Conservation (phyloP, 2,888 invertebrate genomes). For the Cistogaster globosa region DNA sequence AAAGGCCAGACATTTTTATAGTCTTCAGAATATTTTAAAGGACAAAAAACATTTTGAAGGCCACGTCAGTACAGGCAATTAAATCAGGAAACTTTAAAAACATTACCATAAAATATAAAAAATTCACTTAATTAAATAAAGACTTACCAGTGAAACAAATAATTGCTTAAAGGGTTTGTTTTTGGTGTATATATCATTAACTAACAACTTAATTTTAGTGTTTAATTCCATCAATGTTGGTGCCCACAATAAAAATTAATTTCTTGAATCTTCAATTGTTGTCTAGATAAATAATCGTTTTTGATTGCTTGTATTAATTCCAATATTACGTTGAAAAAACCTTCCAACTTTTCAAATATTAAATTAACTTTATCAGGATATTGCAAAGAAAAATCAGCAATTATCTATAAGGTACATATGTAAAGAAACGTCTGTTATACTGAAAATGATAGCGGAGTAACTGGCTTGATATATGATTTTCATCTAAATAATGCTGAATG, state of each 20-base stretch:
- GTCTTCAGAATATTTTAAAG: conserved; percentile 17
- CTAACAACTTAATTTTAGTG: no score
- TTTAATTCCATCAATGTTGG: background rate
- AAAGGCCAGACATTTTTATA: conserved; percentile 24
- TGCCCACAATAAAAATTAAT: conserved; percentile 13
- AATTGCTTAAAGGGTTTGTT: background rate
- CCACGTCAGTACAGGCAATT: conserved; percentile 5
- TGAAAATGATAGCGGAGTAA: background rate
- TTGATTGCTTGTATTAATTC: background rate
- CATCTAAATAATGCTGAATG: no score
- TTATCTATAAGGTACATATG: background rate
- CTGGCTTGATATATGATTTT: background rate
- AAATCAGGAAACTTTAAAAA: conserved; percentile 14
- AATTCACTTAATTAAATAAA: background rate
- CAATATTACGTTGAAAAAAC: background rate
- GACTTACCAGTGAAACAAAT: conserved; percentile 8
- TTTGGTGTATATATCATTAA: background rate
- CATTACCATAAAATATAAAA: conserved; percentile 27
- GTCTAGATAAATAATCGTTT: conserved; percentile 7
- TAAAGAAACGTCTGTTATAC: background rate
- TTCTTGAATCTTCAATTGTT: conserved; percentile 4
- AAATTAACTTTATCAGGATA: background rate
- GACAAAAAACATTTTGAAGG: conserved; percentile 26
- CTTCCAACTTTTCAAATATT: background rate
- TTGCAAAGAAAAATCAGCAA: background rate